Evolutionary conservation across 2,888 invertebrate genomes (phyloP), one percentile per base, ranked within the genome.

Genomic region (Callyntrura sp.): DNA sequence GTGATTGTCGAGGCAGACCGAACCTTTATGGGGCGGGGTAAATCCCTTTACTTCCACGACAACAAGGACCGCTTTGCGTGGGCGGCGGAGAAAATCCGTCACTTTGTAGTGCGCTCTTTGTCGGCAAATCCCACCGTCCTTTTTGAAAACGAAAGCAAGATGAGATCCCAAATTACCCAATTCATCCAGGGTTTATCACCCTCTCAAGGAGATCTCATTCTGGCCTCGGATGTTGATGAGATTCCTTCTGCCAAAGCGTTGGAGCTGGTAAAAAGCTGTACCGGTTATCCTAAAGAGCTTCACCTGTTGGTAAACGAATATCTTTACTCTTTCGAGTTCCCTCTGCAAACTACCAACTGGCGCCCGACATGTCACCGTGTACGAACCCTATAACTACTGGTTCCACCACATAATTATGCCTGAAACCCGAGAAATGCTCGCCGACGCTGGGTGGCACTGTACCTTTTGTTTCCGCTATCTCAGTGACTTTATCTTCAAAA

Each of bases 191-290:
- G 93, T 17, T 25, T 83, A 12, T 92, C 92, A 11, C 70, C 93
- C 5, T 79, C 92, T 0, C 82, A 82, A 8, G 94, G 94, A 48
- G 94, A 94, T 85, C 78, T 94, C 0, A 94, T 97, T 86, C 95
- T 95, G 60, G 91, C 93, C 23, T 95, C 95, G 76, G 95, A 96
- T 91, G 94, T 95, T 20, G 96, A 96, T 93, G 96, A 96, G 92
- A 95, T 97, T 89, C 95, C 96, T 17, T 96, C 96, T 90, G 95
- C 95, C 35, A 94, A 95, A 88, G 96, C 96, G n/a, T 94, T 97
- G 28, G 95, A 96, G 93, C 97, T 96, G 94, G 95, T 97, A 55
- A 96, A 96, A 94, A 95, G 96, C 86, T 96, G 97, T 94, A 95
- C 96, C 91, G 96, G 96, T 76, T 96, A 96, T 95, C 96, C 96